Base-by-base conservation (phyloP, 2,797 vertebrate species). In the Microctenopoma steveboyesi region DNA sequence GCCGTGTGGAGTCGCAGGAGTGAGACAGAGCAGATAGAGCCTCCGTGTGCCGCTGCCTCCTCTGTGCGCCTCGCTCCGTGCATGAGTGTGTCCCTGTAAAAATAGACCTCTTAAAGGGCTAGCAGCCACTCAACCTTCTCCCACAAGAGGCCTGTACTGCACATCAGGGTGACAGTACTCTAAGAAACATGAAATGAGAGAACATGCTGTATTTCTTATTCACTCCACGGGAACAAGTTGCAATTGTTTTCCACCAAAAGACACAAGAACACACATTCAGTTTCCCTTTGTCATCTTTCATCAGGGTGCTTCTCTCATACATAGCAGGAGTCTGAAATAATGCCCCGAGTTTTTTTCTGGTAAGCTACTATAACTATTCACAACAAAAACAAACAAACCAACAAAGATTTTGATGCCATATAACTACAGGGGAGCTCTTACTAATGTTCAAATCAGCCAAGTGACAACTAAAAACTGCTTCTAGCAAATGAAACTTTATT, bases 91-190 rank as follows among this genome's bases (percentile, higher is more conserved):
- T 78, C 87, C 87, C 91, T 89, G 88, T 92, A 94, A 93, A 94
- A 94, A 93, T 93, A 93, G 91, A 91, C 82, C 87, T 93, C 93
- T 94, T 94, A 93, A 94, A 94, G 93, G 86, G 87, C 87, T 90
- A 92, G 92, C 76, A 79, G 66, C 77, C 84, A 86, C 78, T 85
- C 88, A 86, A 85, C 84, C 89, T 75, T 84, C 81, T 89, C 79
- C 75, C 82, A 89, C 86, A 72, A 88, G 88, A 87, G 83, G 81
- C 80, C 84, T 71, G 77, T 75, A 77, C 80, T 84, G 82, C 85
- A 88, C 84, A 62, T 81, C 80, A 69, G 82, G 79, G 75, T 84
- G 76, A 86, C 85, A 77, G 74, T 63, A 76, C 77, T 84, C 85
- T 30, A 76, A 86, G 82, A 81, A 86, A 82, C 66, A 72, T 16